Evolutionary conservation across 2,888 invertebrate genomes (phyloP).

Genomic region (Rhopalosiphum nymphaeae): DNA sequence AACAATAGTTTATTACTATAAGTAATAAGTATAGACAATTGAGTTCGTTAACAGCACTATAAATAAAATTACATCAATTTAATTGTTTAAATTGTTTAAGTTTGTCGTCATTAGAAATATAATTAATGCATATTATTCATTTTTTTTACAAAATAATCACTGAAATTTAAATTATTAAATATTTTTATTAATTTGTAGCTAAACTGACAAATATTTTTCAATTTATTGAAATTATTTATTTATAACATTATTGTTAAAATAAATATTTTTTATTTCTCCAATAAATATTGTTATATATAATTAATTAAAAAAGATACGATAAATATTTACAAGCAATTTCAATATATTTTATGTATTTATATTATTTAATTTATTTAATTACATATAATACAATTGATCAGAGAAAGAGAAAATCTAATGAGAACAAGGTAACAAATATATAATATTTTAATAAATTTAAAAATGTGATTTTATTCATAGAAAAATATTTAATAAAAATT

Average conservation of each 20-base stretch:
- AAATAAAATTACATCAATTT: neutral
- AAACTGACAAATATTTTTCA: neutral
- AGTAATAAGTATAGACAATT: neutral
- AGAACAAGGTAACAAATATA: neutral
- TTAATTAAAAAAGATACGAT: neutral
- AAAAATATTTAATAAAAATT: constrained; percentile 23
- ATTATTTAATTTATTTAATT: neutral
- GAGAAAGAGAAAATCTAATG: neutral
- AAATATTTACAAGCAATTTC: neutral
- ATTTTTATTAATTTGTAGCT: neutral
- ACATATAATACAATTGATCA: neutral
- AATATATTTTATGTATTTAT: neutral
- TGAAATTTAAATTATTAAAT: neutral
- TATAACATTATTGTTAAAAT: neutral
- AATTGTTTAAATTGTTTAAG: neutral
- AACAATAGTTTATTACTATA: neutral
- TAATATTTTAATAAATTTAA: neutral
- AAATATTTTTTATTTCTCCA: neutral
- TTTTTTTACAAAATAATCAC: neutral
- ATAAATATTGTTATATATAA: no score
- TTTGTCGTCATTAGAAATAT: neutral
- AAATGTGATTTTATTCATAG: neutral
- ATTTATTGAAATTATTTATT: neutral
- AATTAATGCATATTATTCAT: neutral
- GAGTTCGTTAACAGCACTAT: neutral